A percentile compares a stretch with the other conserved stretches of the same genome.
These are phyloP conservation scores for Tortricodes alternella DNA, from an alignment of 2,888 invertebrate species.

Conservation along the genomic window DNA sequence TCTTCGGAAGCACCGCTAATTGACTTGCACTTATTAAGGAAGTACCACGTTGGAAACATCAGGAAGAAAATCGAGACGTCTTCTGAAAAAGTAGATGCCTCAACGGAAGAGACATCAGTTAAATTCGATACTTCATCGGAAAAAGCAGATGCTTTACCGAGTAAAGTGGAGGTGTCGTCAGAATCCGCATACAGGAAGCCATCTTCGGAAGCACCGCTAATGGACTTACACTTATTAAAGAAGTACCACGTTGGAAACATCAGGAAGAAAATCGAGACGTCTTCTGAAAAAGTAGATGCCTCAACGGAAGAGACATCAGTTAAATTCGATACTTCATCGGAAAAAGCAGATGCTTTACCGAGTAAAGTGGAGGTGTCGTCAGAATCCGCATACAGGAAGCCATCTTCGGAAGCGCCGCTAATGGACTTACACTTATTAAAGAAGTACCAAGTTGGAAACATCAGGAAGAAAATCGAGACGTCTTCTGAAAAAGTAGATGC, in stretches of 20 bases:
- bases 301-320: constrained; percentile 15
- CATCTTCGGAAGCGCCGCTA: constrained; percentile 38
- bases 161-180: not conserved
- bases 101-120: no score
- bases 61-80: constrained; percentile 42
- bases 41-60: constrained; percentile 70
- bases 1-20: constrained; percentile 44
- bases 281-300: constrained; percentile 28
- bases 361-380: not conserved
- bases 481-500: constrained; percentile 40
- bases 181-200: not conserved
- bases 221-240: constrained; percentile 58
- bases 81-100: constrained; percentile 38
- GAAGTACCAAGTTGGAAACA: constrained; percentile 70
- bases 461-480: constrained; percentile 44
- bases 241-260: constrained; percentile 72
- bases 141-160: no score
- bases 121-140: constrained; percentile 22
- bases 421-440: constrained; percentile 60
- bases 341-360: no score
- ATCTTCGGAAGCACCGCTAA: constrained; percentile 41
- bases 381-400: not conserved
- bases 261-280: constrained; percentile 57
- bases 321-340: constrained; percentile 30
- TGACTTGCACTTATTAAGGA: constrained; percentile 58